Base-by-base conservation (phyloP, 2,888 invertebrate genomes). In the Aspidiotus destructor region DNA sequence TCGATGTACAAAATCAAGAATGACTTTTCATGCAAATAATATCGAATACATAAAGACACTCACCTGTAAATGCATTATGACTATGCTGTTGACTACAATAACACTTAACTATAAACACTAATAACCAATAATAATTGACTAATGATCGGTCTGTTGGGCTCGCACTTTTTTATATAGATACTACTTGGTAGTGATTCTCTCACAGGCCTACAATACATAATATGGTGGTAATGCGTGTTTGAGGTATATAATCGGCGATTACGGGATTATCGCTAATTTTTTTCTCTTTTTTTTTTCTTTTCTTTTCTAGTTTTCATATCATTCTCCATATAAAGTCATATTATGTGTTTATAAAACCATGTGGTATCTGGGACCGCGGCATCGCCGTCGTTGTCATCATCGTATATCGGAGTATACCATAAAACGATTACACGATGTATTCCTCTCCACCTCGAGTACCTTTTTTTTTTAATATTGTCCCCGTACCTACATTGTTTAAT, bases 311-410 rank as follows among this genome's bases (percentile, higher is more conserved):
- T 65, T 65, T 58, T 65, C 62, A 65, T 65, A 28, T 65, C 42
- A 58, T 54, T 65, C 57, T 58, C 65, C 65, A 57, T 65, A 65
- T 65, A 65, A 65, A 65, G 65, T 58, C 57, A 65, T 65, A 65
- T 65, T 65, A 65, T 65, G 65, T 65, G 65, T 57, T 57, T 65
- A 65, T 28, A 28, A 28, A 65, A 41, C 42, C 57, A 65, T 65
- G 48, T 65, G 58, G 65, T 65, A 65, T 65, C 65, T 65, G 65
- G 65, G 65, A 58, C 65, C 57, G 57, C 57, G 28, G 28, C 28
- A 28, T 28, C 28, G 28, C 28, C 28, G 28, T 28, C 28, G 28
- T 28, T 28, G 28, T 28, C 28, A 28, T 28, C 28, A 28, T 28
- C 28, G 28, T 28, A 28, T 28, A 28, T 28, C 28, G 28, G 28